Conservation (phyloP, 35 echinoderm and acorn worm species). For the Nesometra sesokonis region DNA sequence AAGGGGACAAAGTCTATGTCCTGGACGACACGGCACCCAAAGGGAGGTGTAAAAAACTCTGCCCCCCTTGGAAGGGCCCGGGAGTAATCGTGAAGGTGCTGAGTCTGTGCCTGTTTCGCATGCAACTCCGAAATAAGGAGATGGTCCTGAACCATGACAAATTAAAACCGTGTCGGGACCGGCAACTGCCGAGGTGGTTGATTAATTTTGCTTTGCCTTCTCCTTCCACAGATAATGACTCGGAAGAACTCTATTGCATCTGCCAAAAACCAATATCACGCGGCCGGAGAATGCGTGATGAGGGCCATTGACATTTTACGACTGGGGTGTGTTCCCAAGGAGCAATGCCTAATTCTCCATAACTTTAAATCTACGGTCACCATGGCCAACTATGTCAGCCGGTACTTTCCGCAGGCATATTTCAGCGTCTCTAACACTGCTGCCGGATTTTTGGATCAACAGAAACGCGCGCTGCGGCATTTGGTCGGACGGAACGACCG, state of each 20-base stretch:
- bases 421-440: too few relatives aligned
- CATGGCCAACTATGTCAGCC: too few relatives aligned
- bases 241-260: not conserved
- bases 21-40: conserved; percentile 11
- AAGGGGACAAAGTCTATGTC: conserved; percentile 33
- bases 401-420: too few relatives aligned
- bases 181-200: not conserved
- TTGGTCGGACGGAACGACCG: too few relatives aligned
- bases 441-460: too few relatives aligned
- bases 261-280: not conserved
- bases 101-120: conserved; percentile 25
- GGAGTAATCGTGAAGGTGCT: conserved; percentile 17
- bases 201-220: not conserved
- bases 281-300: too few relatives aligned
- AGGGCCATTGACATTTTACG: too few relatives aligned
- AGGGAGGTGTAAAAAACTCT: conserved; percentile 29
- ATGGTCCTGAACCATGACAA: conserved; percentile 34
- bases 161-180: conserved; percentile 15
- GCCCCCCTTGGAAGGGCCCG: conserved; percentile 43
- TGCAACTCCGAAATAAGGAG: conserved; percentile 11
- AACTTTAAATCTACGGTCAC: too few relatives aligned
- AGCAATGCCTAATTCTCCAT: too few relatives aligned
- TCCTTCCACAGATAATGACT: not conserved
- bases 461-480: too few relatives aligned
- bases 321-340: too few relatives aligned